Evolutionary conservation across 2,888 invertebrate genomes (phyloP).

Genomic region (Drosophila diplacantha): DNA sequence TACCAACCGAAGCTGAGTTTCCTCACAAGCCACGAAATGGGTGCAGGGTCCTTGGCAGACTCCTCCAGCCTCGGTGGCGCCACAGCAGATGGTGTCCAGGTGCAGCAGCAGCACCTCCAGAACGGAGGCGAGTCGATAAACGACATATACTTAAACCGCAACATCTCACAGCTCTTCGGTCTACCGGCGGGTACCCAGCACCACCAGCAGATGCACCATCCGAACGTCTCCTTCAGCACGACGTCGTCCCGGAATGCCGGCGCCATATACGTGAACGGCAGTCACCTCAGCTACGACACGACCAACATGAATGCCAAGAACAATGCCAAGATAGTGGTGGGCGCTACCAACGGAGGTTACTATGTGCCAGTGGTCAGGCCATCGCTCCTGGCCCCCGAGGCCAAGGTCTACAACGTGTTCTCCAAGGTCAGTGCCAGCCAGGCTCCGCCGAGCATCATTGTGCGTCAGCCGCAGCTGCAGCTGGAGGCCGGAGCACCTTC

Average conservation of each 20-base stretch:
- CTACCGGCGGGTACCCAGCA: slow-evolving; percentile 45
- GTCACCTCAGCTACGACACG: slow-evolving; percentile 68
- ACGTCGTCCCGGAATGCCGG: slow-evolving; percentile 55
- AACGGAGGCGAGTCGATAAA: slow-evolving; percentile 72
- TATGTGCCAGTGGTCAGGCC: slow-evolving; percentile 68
- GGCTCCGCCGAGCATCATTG: slow-evolving; percentile 59
- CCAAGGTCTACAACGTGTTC: slow-evolving; percentile 75
- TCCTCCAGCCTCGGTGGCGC: slow-evolving; percentile 41
- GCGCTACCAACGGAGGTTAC: slow-evolving; percentile 57
- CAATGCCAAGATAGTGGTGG: slow-evolving; percentile 69
- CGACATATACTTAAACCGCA: slow-evolving; percentile 76
- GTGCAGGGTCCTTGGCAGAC: slow-evolving; percentile 23
- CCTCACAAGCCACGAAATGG: slow-evolving; percentile 65
- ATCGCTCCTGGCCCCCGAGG: slow-evolving; percentile 54
- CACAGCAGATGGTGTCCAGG: slow-evolving; percentile 21
- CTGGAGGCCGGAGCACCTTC: slow-evolving; percentile 50
- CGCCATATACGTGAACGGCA: slow-evolving; percentile 64
- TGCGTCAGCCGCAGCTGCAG: slow-evolving; percentile 59
- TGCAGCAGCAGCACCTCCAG: slow-evolving; percentile 42
- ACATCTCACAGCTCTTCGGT: slow-evolving; percentile 74
- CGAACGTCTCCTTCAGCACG: slow-evolving; percentile 70
- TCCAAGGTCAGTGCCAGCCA: slow-evolving; percentile 69
- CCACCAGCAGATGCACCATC: slow-evolving; percentile 58
- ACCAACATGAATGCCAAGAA: slow-evolving; percentile 75
- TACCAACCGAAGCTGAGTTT: slow-evolving; percentile 71